phyloP scores from a whole-genome alignment of 2,113 vertebrate species.

The Patagioenas fasciata region DNA sequence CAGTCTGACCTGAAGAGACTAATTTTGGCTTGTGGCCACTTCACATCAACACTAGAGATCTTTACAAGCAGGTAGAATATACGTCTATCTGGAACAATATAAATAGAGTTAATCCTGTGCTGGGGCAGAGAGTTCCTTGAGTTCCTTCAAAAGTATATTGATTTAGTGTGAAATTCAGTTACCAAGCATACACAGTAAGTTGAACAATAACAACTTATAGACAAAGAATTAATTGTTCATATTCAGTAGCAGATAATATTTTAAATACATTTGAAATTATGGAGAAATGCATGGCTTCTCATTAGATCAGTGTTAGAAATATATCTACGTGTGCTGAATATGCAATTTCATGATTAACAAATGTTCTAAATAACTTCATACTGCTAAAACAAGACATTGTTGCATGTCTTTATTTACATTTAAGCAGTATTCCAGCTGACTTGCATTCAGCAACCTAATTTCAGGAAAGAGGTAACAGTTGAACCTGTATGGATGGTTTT shows the following conservation, averaged over 20 bases:
- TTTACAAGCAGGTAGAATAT: not conserved
- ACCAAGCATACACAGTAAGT: not conserved
- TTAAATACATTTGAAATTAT: not conserved
- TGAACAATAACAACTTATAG: not conserved
- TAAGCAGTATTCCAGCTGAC: not conserved
- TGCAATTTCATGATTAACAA: not conserved
- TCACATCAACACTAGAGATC: not conserved
- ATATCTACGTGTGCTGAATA: not conserved
- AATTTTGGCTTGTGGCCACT: not conserved
- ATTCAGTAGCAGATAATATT: not conserved
- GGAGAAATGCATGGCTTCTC: not conserved
- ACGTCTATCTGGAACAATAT: not conserved
- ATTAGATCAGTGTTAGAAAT: not conserved
- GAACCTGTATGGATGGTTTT: not conserved
- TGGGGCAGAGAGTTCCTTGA: not conserved
- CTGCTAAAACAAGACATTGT: not conserved
- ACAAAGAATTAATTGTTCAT: not conserved
- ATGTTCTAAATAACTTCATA: not conserved
- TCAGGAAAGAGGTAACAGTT: not conserved
- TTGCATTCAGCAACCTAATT: not conserved
- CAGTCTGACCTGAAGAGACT: not conserved
- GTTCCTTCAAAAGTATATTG: not conserved
- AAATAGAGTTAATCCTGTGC: not conserved
- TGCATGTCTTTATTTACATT: not conserved
- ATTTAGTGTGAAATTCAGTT: not conserved